These are phyloP conservation scores for Perodicticus potto DNA, from an alignment of 2,797 vertebrate genomes.

Conservation along the genomic window DNA sequence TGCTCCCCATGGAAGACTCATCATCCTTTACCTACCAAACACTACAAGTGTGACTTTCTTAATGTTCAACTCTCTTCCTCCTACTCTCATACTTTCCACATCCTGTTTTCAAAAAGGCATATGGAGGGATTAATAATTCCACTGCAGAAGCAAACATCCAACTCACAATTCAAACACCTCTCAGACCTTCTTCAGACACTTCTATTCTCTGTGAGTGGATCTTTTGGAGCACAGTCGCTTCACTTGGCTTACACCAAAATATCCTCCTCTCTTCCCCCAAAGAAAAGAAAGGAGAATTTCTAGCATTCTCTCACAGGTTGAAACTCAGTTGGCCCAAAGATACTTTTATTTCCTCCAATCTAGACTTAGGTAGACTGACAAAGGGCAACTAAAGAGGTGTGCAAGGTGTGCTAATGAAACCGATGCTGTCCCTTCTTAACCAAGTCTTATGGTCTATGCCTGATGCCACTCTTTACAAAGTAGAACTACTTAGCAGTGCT, in stretches of 20 bases:
- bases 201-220: neutral
- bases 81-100: neutral
- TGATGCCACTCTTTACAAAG: neutral
- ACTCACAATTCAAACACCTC: neutral
- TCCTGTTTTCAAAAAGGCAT: neutral
- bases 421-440: neutral
- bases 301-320: neutral
- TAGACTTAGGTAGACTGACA: neutral
- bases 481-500: neutral
- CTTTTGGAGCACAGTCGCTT: neutral
- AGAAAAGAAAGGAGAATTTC: neutral
- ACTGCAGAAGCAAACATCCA: neutral
- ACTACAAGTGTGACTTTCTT: neutral
- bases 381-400: neutral
- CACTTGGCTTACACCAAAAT: neutral
- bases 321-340: neutral
- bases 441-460: neutral
- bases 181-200: neutral
- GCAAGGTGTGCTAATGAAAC: neutral
- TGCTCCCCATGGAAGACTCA: neutral
- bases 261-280: neutral
- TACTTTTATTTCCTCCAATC: neutral
- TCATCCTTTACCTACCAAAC: neutral
- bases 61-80: neutral
- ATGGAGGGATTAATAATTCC: neutral